phyloP scores from a whole-genome alignment of 2,888 invertebrate species.

The Drosophila mayaguana region DNA sequence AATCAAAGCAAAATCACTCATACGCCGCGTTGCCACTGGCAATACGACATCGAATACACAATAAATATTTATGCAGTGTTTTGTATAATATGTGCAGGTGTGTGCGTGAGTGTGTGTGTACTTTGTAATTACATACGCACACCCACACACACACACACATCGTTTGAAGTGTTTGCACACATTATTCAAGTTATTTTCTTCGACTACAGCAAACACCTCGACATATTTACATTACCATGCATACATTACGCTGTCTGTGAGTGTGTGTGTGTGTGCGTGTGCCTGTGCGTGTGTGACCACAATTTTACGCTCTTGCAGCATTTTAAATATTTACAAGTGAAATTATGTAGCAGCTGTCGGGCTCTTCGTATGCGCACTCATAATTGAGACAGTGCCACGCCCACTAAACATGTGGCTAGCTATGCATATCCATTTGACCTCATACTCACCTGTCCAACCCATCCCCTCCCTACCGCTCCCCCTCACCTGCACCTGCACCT shows the following conservation, averaged over 20 bases:
- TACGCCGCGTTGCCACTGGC: slow-evolving; percentile 52
- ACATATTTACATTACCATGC: slow-evolving; percentile 68
- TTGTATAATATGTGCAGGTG: slow-evolving; percentile 29
- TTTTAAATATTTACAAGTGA: slow-evolving; percentile 72
- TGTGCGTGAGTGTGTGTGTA: slow-evolving; percentile 33
- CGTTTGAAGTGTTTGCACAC: slow-evolving; percentile 49
- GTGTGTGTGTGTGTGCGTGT: slow-evolving; percentile 19
- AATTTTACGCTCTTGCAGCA: slow-evolving; percentile 22
- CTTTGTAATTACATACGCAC: slow-evolving; percentile 66
- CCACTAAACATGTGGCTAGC: slow-evolving; percentile 53
- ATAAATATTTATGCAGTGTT: slow-evolving; percentile 74
- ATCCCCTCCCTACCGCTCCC: too few species aligned
- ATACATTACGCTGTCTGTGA: slow-evolving; percentile 54
- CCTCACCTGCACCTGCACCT: not conserved
- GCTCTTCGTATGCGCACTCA: slow-evolving; percentile 13
- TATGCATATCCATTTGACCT: slow-evolving; percentile 30
- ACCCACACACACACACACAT: slow-evolving; percentile 8
- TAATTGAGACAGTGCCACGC: slow-evolving; percentile 51
- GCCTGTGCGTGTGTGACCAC: slow-evolving; percentile 22
- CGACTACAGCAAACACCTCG: slow-evolving; percentile 46
- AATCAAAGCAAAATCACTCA: slow-evolving; percentile 64
- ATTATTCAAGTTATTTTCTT: slow-evolving; percentile 69
- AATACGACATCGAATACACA: slow-evolving; percentile 64
- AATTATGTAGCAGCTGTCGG: slow-evolving; percentile 61
- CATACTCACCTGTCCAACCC: not conserved